Conservation (phyloP, 2,113 vertebrate species). For the Raja brachyura region DNA sequence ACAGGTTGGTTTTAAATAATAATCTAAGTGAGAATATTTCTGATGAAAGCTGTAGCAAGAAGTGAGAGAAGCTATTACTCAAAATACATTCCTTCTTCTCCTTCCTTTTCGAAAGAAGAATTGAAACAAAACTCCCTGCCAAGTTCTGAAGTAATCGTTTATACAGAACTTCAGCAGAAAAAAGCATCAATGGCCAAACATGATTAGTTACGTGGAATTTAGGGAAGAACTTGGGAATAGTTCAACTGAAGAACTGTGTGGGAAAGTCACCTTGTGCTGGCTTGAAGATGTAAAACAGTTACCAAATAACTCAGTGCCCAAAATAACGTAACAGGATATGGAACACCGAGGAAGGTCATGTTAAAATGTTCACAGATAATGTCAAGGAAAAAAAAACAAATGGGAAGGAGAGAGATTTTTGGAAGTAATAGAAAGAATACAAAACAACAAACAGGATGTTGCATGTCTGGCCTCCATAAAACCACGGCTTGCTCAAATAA, state of each 20-base stretch:
- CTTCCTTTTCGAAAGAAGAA: not conserved
- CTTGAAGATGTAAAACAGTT: not conserved
- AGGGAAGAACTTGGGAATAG: not conserved
- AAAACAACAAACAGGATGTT: constrained; percentile 18
- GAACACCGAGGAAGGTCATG: constrained; percentile 19
- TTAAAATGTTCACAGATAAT: not conserved
- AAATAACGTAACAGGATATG: constrained; percentile 23
- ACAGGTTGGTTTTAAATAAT: not conserved
- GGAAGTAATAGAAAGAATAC: constrained; percentile 25
- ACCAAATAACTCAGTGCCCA: not conserved
- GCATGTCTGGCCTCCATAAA: constrained; percentile 26
- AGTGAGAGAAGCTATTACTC: too few species aligned
- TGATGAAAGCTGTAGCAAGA: not conserved
- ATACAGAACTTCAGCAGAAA: not conserved
- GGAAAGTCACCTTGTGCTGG: constrained; percentile 31
- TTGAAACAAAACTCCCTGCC: not conserved
- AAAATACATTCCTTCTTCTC: too few species aligned
- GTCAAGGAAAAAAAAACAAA: constrained; percentile 8
- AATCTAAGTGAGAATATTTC: not conserved
- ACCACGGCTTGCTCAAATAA: not conserved
- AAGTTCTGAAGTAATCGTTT: constrained; percentile 10
- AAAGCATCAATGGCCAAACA: constrained; percentile 23
- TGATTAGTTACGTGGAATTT: not conserved
- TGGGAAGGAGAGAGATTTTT: constrained; percentile 16
- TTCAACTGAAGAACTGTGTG: constrained; percentile 10